Percentiles rank a stretch among this genome's conserved stretches.
phyloP scores from a whole-genome alignment of 1,140 invertebrate species.

The Drosophila nebulosa region DNA sequence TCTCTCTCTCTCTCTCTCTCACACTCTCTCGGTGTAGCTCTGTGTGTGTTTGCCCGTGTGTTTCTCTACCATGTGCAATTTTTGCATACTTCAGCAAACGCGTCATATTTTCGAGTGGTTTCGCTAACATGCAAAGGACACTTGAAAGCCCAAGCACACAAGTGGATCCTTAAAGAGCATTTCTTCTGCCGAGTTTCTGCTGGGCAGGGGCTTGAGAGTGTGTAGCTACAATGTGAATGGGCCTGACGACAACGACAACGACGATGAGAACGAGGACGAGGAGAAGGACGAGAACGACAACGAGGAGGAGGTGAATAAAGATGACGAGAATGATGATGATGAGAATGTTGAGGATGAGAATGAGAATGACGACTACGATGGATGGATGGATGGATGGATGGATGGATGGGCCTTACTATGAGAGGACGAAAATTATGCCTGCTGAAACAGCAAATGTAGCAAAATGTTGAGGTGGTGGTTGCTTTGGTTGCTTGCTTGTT shows the following conservation, averaged over 20 bases:
- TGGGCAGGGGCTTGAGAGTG: slow-evolving; percentile 68
- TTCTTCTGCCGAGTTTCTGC: slow-evolving; percentile 51
- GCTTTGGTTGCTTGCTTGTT: too few species aligned
- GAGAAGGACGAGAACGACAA: not conserved
- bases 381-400: not conserved
- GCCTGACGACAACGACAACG: slow-evolving; percentile 31
- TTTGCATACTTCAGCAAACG: slow-evolving; percentile 79
- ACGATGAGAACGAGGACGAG: not conserved
- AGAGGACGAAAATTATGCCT: slow-evolving; percentile 24
- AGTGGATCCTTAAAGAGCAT: slow-evolving; percentile 79
- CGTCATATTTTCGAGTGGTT: slow-evolving; percentile 79
- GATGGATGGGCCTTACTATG: not conserved
- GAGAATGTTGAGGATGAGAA: slow-evolving; percentile 15
- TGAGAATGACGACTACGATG: not conserved
- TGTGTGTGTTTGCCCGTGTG: slow-evolving; percentile 6
- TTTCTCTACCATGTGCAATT: slow-evolving; percentile 77
- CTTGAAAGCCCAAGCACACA: slow-evolving; percentile 76
- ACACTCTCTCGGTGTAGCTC: not conserved
- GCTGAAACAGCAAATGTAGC: slow-evolving; percentile 61
- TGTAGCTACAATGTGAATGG: slow-evolving; percentile 74
- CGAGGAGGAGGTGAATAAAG: slow-evolving; percentile 7
- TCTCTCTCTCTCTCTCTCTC: slow-evolving; percentile 10
- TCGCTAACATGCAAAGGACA: slow-evolving; percentile 79
- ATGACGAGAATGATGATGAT: slow-evolving; percentile 25
- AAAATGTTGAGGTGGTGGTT: slow-evolving; percentile 19